A percentile compares a stretch with the other conserved stretches of the same genome.
Evolutionary conservation across 2,888 invertebrate species (phyloP).

Genomic region (Adineta ricciae): DNA sequence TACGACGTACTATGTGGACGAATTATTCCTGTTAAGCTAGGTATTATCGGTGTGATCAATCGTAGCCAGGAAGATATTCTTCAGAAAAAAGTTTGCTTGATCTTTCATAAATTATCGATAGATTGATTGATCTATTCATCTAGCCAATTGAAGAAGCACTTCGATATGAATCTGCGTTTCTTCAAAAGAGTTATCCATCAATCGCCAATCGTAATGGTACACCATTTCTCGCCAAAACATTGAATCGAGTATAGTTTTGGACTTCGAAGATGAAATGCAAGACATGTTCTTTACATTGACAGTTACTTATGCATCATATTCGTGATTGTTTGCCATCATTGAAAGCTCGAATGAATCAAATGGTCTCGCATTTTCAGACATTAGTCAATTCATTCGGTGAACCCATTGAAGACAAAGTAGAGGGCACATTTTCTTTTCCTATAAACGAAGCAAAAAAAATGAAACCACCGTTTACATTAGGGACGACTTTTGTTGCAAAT

Average conservation of each 20-base stretch:
- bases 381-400: constrained; percentile 89
- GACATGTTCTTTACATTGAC: constrained; percentile 24
- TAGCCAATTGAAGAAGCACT: constrained; percentile 63
- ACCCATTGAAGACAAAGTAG: constrained; percentile 75
- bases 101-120: too few species aligned
- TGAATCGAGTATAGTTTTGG: constrained; percentile 62
- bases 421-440: background rate
- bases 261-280: background rate
- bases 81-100: constrained; percentile 61
- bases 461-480: constrained; percentile 40
- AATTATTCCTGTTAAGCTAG: constrained; percentile 93
- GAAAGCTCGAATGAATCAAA: constrained; percentile 91
- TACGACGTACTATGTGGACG: constrained; percentile 94
- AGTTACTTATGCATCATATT: constrained; percentile 93
- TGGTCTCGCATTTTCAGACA: constrained; percentile 94
- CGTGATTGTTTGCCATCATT: constrained; percentile 93
- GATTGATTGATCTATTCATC: constrained; percentile 33
- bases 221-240: constrained; percentile 84
- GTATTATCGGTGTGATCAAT: constrained; percentile 96
- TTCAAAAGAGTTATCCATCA: constrained; percentile 93
- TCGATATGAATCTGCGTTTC: constrained; percentile 82
- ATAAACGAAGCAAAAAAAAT: background rate
- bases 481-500: constrained; percentile 92
- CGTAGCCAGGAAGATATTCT: constrained; percentile 93
- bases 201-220: constrained; percentile 91